Evolutionary conservation across 2,797 vertebrate genomes (phyloP), one percentile per base, ranked within the genome.

Genomic region (Pipistrellus pygmaeus): DNA sequence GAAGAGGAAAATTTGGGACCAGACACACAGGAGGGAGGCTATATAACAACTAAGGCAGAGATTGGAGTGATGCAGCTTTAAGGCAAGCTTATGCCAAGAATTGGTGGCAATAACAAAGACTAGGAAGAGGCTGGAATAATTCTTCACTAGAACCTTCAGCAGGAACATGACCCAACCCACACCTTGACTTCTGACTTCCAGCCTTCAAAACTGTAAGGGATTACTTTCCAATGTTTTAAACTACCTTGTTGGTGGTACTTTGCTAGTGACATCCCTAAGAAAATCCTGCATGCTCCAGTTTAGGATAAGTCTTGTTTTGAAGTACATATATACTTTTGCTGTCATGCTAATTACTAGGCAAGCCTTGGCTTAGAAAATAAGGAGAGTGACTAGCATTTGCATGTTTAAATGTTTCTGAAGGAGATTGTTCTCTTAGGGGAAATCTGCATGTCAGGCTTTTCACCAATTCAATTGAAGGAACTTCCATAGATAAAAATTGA

Each of bases 341-440:
- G 8, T 55, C 23, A 14, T 10, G 0, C 32, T 96, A 68, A 30
- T 15, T 69, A 44, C 1, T 48, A 44, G 46, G 6, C 6, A 51
- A 5, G 7, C 18, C 64, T 76, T 83, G 62, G n/a, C 17, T 14
- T 86, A 32, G 44, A 94, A 82, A 84, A 64, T 57, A 55, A 32
- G 1, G 1, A 85, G 27, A 48, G 0, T 23, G n/a, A 6, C 25
- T 15, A 3, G 44, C 13, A 27, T 78, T 72, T 51, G 8, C 6
- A 17, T 84, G 13, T 68, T 76, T 38, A 72, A 27, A 2, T n/a
- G 32, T 73, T 95, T 53, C 3, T 30, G n/a, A 30, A 32, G 17
- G 32, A 62, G 0, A 41, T 57, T 46, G 13, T 51, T 46, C 2
- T 88, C 32, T 73, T 12, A 55, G 21, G 0, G 60, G 6, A 81